A percentile compares a stretch with the other conserved stretches of the same genome.
Conservation (phyloP, 2,113 vertebrate species). For the Trochalopteron elliotii region DNA sequence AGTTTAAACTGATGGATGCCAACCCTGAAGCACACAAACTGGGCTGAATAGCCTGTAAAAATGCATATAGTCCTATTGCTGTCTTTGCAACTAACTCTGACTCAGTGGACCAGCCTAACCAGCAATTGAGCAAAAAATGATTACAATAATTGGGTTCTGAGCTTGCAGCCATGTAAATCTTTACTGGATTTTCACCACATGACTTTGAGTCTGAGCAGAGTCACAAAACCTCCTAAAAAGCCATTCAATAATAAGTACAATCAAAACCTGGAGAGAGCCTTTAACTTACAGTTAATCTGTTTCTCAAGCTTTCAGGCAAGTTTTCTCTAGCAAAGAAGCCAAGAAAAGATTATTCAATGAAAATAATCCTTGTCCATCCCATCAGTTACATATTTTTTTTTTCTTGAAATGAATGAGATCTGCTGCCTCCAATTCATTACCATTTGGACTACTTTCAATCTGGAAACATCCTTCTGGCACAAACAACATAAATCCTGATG, state of each 20-base stretch:
- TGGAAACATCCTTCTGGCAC: background rate
- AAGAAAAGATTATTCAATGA: background rate
- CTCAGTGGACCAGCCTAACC: background rate
- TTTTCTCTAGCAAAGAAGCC: background rate
- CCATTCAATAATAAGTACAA: background rate
- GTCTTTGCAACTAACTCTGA: background rate
- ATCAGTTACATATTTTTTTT: background rate
- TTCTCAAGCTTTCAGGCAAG: background rate
- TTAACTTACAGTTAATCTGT: background rate
- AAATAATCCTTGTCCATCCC: background rate
- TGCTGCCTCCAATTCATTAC: background rate
- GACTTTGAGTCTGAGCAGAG: background rate
- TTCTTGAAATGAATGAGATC: background rate
- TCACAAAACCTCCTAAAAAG: background rate
- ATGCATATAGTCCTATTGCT: background rate
- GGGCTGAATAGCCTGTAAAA: background rate
- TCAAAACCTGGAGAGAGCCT: background rate
- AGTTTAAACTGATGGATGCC: background rate
- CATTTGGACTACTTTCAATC: background rate
- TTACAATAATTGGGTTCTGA: background rate
- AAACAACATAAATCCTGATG: background rate
- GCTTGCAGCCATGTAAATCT: background rate
- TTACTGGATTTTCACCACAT: background rate
- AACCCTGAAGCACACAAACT: background rate
- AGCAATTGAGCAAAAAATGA: accelerated